Evolutionary conservation across 2,113 vertebrate species (phyloP), one percentile per base, ranked within the genome.

Genomic region (Anser cygnoides): DNA sequence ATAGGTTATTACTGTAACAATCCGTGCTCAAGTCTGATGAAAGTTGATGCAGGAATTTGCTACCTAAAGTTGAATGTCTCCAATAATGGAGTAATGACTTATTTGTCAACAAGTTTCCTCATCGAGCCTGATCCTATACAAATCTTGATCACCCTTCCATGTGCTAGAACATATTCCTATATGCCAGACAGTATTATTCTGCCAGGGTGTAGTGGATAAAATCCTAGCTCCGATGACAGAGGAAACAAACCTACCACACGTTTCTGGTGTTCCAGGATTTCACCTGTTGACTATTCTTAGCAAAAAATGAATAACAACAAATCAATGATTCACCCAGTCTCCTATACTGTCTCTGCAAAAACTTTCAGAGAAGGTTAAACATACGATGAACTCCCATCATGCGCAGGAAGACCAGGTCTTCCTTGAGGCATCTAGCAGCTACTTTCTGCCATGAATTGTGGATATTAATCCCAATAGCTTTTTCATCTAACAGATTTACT

Each of bases 401-500:
- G 21, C 43, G 12, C 39, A 67, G 70, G 43, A 76, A 62, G 10
- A 79, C 28, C 6, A 65, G 28, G 33, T 70, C 63, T 87, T 89
- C 75, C 50, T 50, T 78, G 70, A 86, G 18, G 18, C 80, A 68
- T 31, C 29, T 68, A 44, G 80, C 19, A 89, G 41, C 31, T 84
- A 43, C 58, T 46, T 92, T 91, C 79, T 67, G 12, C 66, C 39
- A 39, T 44, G n/a, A 91, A 76, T 91, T 91, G n/a, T 83, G 84
- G 78, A 44, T 78, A 85, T 91, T 78, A 93, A 94, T 93, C 20
- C 31, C 49, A 79, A 31, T 17, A 89, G 49, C 6, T n/a, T 79
- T 92, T 89, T 90, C 59, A 25, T 84, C 39, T 79, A 84, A 82
- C 59, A 44, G 15, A 63, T 79, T 89, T 90, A 81, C 58, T 94